A percentile compares a stretch with the other conserved stretches of the same genome.
Conservation (phyloP, 2,113 vertebrate species). For the Cynoglossus semilaevis region DNA sequence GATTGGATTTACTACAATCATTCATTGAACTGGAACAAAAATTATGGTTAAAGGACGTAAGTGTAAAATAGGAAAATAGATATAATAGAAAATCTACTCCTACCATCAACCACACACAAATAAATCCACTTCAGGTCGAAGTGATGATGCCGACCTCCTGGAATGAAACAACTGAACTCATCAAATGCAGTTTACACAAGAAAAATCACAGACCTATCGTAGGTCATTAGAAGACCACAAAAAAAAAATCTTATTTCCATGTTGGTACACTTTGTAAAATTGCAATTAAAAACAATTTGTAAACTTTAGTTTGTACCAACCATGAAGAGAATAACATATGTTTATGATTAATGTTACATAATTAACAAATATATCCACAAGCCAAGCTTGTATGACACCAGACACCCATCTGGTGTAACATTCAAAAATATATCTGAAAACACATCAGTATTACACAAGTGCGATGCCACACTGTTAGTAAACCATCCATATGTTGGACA, state of each 20-base stretch:
- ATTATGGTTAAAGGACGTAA: neutral
- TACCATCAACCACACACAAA: constrained; percentile 1
- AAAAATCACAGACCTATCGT: neutral
- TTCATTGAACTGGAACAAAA: too few relatives aligned
- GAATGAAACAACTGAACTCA: neutral
- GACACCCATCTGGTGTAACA: neutral
- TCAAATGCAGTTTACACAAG: constrained; percentile 4
- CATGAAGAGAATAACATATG: too few relatives aligned
- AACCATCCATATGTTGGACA: constrained; percentile 20
- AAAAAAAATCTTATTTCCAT: too few relatives aligned
- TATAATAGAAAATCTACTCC: neutral
- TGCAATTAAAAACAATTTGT: too few relatives aligned
- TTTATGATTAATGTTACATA: too few relatives aligned
- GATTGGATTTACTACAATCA: constrained; percentile 3
- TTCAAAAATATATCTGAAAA: neutral
- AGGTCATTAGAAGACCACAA: too few relatives aligned
- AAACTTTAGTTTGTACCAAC: too few relatives aligned
- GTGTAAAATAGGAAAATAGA: neutral
- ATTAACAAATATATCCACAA: neutral
- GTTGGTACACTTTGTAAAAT: too few relatives aligned
- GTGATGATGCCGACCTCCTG: neutral
- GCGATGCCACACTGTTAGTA: constrained; percentile 1
- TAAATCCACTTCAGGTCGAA: neutral
- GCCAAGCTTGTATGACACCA: neutral
- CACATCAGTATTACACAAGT: constrained; percentile 12